Evolutionary conservation across 2,888 invertebrate species (phyloP).

Genomic region (Leptura quadrifasciata): DNA sequence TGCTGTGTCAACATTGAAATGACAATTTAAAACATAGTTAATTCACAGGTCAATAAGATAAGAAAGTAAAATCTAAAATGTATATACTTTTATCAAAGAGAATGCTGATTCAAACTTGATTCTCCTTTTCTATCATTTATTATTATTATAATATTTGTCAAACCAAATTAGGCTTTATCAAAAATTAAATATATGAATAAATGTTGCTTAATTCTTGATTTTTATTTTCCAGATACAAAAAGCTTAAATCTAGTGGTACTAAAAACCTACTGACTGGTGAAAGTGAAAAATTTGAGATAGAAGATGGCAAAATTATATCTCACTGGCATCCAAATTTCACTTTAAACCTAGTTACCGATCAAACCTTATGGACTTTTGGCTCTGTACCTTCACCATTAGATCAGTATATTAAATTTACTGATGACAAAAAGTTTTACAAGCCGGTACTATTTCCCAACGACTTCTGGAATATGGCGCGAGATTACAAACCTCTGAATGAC

Average conservation of each 20-base stretch:
- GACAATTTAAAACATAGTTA: too few relatives aligned
- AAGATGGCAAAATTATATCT: slow-evolving; percentile 92
- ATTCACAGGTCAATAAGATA: too few relatives aligned
- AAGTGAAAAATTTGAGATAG: slow-evolving; percentile 86
- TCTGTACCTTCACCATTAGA: slow-evolving; percentile 94
- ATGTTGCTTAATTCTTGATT: too few relatives aligned
- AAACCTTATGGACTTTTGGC: slow-evolving; percentile 95
- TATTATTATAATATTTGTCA: too few relatives aligned
- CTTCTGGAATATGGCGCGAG: slow-evolving; percentile 98
- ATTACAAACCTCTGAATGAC: slow-evolving; percentile 92
- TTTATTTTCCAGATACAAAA: slow-evolving; percentile 81
- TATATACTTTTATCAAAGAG: too few relatives aligned
- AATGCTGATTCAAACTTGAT: too few relatives aligned
- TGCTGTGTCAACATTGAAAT: too few relatives aligned
- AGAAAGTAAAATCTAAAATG: too few relatives aligned
- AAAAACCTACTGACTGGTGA: slow-evolving; percentile 96
- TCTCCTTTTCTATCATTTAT: too few relatives aligned
- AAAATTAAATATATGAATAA: too few relatives aligned
- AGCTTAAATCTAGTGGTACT: slow-evolving; percentile 88
- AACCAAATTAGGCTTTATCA: too few relatives aligned
- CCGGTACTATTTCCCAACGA: slow-evolving; percentile 97
- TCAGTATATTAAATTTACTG: slow-evolving; percentile 92
- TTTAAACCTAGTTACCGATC: slow-evolving; percentile 95
- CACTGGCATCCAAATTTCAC: slow-evolving; percentile 99
- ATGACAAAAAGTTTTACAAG: slow-evolving; percentile 90